Conservation (phyloP, 1,140 invertebrate genomes). For the Camponotus pennsylvanicus region DNA sequence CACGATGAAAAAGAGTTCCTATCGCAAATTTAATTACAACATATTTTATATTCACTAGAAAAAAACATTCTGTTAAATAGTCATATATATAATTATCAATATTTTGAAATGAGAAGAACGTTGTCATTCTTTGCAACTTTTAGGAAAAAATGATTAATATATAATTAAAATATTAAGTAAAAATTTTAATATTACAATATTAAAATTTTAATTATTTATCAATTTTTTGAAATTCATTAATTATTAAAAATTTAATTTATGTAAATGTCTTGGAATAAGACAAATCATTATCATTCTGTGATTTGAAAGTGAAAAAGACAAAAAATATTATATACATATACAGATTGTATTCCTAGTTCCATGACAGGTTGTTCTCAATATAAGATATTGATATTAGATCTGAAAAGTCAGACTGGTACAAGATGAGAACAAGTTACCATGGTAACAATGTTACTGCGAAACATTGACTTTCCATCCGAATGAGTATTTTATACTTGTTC, state of each 20-base stretch:
- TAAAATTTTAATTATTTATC: too few species aligned
- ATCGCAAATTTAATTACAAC: slow-evolving; percentile 64
- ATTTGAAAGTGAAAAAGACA: not conserved
- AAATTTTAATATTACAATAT: too few species aligned
- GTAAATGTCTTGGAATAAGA: slow-evolving; percentile 32
- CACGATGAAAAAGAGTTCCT: slow-evolving; percentile 74
- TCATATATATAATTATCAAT: slow-evolving; percentile 30
- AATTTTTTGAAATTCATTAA: too few species aligned
- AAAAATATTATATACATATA: slow-evolving; percentile 5
- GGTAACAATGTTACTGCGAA: slow-evolving; percentile 76
- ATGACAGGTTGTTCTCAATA: slow-evolving; percentile 30
- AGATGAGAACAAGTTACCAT: slow-evolving; percentile 68
- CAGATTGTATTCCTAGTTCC: slow-evolving; percentile 5
- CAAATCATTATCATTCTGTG: not conserved
- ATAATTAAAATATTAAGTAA: too few species aligned
- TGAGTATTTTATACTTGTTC: slow-evolving; percentile 62
- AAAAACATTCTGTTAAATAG: slow-evolving; percentile 63
- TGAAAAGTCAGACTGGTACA: slow-evolving; percentile 36
- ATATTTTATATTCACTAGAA: slow-evolving; percentile 41
- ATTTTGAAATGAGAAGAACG: slow-evolving; percentile 28
- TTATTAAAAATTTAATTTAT: not conserved
- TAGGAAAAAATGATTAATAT: not conserved
- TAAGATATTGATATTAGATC: slow-evolving; percentile 29
- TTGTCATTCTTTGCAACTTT: slow-evolving; percentile 3
- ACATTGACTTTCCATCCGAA: slow-evolving; percentile 59